Evolutionary conservation across 2,113 vertebrate genomes (phyloP), one percentile per base, ranked within the genome.

Genomic region (Grallaria varia): DNA sequence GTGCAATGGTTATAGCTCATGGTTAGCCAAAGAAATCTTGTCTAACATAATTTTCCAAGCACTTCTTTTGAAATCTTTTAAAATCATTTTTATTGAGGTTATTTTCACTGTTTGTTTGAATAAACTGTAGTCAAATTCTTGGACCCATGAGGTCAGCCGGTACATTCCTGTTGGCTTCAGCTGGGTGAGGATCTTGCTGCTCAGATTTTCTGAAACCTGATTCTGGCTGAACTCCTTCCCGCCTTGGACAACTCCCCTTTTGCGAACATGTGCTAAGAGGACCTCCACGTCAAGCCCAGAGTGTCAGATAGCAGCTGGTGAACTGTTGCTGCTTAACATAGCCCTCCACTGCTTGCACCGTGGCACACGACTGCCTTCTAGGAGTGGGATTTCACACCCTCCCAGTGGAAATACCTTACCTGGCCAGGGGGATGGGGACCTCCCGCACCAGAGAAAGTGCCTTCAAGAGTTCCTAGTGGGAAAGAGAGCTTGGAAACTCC

Each of bases 181-280:
- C 58, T 18, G 87, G n/a, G 72, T 35, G 47, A 94, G 79, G 50
- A 90, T 78, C 67, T 88, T 16, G 3, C 90, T 47, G 68, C 79
- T 93, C 63, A 73, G 49, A 76, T 83, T 85, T 80, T 93, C 64
- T 96, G 92, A 94, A 97, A 95, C 42, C 13, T 37, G 68, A 68
- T 72, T 94, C 75, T 82, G 66, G 24, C 82, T 92, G 79, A 93
- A 80, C 73, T 88, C 23, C 83, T 52, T 88, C 37, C 83, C 77
- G 82, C 72, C 69, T 49, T 52, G 90, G 79, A 81, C 85, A 77
- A 68, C 85, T 86, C 82, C 68, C 64, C 52, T 67, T 94, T 78
- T 69, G 63, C 0, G 5, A 80, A 52, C 18, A 2, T 39, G 33
- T 58, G 72, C 85, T 90, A 3, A 69, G 63, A 95, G 44, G 60